Evolutionary conservation across 1,140 invertebrate genomes (phyloP).

Genomic region (Sminthurinus signatus): DNA sequence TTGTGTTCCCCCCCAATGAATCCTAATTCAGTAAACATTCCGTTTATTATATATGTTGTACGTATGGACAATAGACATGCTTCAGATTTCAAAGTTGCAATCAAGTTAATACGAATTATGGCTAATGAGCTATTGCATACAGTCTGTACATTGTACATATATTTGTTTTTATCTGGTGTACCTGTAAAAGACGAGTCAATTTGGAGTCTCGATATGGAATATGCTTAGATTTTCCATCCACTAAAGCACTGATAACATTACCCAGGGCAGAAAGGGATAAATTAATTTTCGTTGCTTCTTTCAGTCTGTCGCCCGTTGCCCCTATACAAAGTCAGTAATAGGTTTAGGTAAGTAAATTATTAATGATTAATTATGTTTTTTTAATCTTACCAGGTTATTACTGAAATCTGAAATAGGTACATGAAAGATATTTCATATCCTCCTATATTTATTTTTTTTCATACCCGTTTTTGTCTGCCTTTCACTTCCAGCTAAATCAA

Average conservation of each 20-base stretch:
- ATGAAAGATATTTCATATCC: too few species aligned
- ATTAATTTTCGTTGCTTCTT: slow-evolving; percentile 93
- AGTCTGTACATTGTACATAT: too few species aligned
- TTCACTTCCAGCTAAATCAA: slow-evolving; percentile 84
- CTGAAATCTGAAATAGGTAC: too few species aligned
- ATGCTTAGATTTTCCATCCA: slow-evolving; percentile 81
- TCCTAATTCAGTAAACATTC: slow-evolving; percentile 54
- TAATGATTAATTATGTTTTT: not conserved
- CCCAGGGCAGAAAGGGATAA: slow-evolving; percentile 86
- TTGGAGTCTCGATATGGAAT: slow-evolving; percentile 93
- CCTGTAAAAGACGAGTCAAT: slow-evolving; percentile 77
- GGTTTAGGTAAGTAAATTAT: not conserved
- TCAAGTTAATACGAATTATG: too few species aligned
- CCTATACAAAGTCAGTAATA: slow-evolving; percentile 48
- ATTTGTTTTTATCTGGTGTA: too few species aligned
- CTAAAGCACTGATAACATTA: slow-evolving; percentile 89
- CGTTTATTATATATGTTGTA: too few species aligned
- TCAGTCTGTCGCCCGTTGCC: slow-evolving; percentile 75
- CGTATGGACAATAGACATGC: too few species aligned
- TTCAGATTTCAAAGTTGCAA: too few species aligned
- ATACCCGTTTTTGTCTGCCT: slow-evolving; percentile 71
- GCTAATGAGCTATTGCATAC: too few species aligned
- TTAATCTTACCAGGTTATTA: too few species aligned
- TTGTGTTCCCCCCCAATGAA: slow-evolving; percentile 89
- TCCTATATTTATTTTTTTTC: too few species aligned